phyloP scores from a whole-genome alignment of 2,888 invertebrate genomes.

The Nezara viridula region DNA sequence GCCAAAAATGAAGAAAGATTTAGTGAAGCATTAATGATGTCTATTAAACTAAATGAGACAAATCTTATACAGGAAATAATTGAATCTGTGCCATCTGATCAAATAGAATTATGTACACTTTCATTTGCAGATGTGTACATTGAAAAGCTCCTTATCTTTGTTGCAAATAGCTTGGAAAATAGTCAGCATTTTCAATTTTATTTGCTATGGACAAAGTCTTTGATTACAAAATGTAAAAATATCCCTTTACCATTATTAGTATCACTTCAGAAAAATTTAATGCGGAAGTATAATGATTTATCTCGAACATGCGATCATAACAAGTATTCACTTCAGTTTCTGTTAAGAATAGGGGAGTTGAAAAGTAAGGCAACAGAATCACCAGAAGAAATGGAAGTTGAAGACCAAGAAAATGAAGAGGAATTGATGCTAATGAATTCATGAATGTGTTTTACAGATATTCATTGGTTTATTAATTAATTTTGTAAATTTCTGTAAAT shows the following conservation, averaged over 20 bases:
- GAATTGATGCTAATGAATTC: constrained; percentile 47
- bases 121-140: constrained; percentile 82
- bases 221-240: constrained; percentile 75
- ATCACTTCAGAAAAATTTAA: constrained; percentile 83
- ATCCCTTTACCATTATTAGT: constrained; percentile 74
- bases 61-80: constrained; percentile 82
- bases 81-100: constrained; percentile 82
- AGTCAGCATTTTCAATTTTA: constrained; percentile 92
- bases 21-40: constrained; percentile 78
- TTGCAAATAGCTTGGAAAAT: constrained; percentile 81
- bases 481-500: constrained; percentile 15
- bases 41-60: constrained; percentile 88
- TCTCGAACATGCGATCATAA: constrained; percentile 93
- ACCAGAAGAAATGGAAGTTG: constrained; percentile 49
- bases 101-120: constrained; percentile 84
- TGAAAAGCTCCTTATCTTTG: constrained; percentile 79
- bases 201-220: constrained; percentile 81
- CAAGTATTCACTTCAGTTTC: constrained; percentile 76
- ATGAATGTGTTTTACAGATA: neutral
- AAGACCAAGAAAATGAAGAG: constrained; percentile 38
- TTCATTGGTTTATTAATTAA: neutral
- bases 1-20: constrained; percentile 75
- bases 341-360: constrained; percentile 46
- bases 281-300: constrained; percentile 83
- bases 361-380: neutral